A percentile compares a stretch with the other conserved stretches of the same genome.
phyloP scores from a whole-genome alignment of 2,888 invertebrate species.

The Tenthredo livida region DNA sequence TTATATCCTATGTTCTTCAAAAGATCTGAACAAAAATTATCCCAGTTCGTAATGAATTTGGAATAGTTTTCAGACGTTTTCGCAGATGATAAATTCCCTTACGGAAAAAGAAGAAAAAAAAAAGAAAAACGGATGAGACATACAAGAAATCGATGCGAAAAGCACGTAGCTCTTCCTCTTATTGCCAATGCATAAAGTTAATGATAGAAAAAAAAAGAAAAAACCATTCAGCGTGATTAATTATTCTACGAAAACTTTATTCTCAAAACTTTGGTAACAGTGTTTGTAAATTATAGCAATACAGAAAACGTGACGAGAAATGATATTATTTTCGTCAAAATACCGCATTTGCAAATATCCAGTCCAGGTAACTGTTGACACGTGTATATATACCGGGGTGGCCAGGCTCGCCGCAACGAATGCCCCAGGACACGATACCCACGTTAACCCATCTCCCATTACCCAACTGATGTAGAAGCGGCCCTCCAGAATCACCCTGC shows the following conservation, averaged over 20 bases:
- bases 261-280: conserved; percentile 31
- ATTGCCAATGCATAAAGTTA: not conserved
- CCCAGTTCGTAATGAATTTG: conserved; percentile 27
- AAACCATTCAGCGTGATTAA: conserved; percentile 44
- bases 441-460: conserved; percentile 89
- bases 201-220: not conserved
- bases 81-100: not conserved
- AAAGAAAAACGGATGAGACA: not conserved
- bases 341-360: conserved; percentile 83
- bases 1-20: conserved; percentile 24
- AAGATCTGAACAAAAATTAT: not conserved
- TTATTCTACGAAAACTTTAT: conserved; percentile 27
- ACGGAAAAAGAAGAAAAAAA: not conserved
- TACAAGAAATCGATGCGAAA: not conserved
- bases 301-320: conserved; percentile 17
- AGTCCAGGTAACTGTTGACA: conserved; percentile 85
- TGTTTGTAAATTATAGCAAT: conserved; percentile 21
- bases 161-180: no score
- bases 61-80: conserved; percentile 29
- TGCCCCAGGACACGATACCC: conserved; percentile 93
- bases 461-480: conserved; percentile 86
- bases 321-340: conserved; percentile 72
- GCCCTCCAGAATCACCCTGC: conserved; percentile 93
- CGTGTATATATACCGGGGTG: conserved; percentile 90
- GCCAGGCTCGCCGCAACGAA: conserved; percentile 87